These are phyloP conservation scores for Pipistrellus nathusii DNA, from an alignment of 2,797 vertebrate species.

Conservation along the genomic window DNA sequence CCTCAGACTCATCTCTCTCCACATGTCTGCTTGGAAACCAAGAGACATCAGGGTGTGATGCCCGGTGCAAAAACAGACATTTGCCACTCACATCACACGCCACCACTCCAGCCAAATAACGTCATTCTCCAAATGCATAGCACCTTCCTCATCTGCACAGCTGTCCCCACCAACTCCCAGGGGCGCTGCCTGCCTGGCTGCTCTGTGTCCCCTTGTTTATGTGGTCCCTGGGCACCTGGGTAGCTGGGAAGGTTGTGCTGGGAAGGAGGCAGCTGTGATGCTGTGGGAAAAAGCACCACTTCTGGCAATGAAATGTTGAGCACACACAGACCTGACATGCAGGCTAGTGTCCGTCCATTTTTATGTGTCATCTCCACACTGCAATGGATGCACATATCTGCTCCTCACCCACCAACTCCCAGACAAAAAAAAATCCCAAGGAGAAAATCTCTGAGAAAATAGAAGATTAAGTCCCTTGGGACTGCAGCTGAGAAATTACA, in stretches of 20 bases:
- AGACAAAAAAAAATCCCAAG: background rate
- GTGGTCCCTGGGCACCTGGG: background rate
- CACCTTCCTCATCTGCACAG: slow-evolving; percentile 72
- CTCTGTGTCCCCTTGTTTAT: background rate
- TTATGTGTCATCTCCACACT: background rate
- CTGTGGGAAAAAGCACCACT: background rate
- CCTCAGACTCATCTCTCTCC: background rate
- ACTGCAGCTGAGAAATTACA: background rate
- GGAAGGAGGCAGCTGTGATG: background rate
- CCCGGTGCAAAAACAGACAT: slow-evolving; percentile 63
- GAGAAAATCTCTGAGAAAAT: slow-evolving; percentile 10
- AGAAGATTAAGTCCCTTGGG: background rate
- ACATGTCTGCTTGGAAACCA: slow-evolving; percentile 43
- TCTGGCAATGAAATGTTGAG: background rate
- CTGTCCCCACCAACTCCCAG: slow-evolving; percentile 56
- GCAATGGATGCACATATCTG: background rate
- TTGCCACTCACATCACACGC: slow-evolving; percentile 68
- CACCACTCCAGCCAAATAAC: slow-evolving; percentile 70
- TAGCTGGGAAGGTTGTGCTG: background rate
- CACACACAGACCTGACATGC: background rate
- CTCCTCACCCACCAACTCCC: background rate
- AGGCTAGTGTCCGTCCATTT: background rate
- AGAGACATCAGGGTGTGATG: background rate
- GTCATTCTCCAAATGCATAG: slow-evolving; percentile 78
- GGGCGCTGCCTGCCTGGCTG: background rate